These are phyloP conservation scores for Drosophila formosana DNA, from an alignment of 2,888 invertebrate genomes.

Conservation along the genomic window DNA sequence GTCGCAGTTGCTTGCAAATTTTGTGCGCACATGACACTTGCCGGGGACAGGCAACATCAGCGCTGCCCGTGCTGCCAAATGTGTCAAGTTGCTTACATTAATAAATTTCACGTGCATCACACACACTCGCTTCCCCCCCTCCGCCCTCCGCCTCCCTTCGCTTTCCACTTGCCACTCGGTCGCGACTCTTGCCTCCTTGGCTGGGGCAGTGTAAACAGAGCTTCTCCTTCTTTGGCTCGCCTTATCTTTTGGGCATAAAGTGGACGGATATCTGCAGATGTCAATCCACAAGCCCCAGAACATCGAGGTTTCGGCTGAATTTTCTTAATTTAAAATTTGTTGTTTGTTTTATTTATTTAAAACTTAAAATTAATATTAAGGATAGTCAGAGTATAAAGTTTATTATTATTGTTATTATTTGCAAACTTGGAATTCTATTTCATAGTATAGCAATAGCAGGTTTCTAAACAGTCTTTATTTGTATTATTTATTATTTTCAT, in stretches of 20 bases:
- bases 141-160: not conserved
- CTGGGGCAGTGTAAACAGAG: slow-evolving; percentile 2
- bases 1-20: slow-evolving; percentile 72
- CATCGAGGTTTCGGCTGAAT: not conserved
- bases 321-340: not conserved
- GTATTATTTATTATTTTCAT: too few relatives aligned
- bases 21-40: slow-evolving; percentile 78
- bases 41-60: slow-evolving; percentile 74
- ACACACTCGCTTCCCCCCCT: slow-evolving; percentile 4
- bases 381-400: too few relatives aligned
- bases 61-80: slow-evolving; percentile 74
- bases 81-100: slow-evolving; percentile 78
- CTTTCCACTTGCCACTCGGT: not conserved
- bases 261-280: slow-evolving; percentile 1
- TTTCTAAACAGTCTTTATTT: too few relatives aligned
- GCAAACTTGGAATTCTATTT: too few relatives aligned
- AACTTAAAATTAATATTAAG: too few relatives aligned
- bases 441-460: too few relatives aligned
- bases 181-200: not conserved
- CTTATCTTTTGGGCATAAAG: slow-evolving; percentile 4
- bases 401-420: too few relatives aligned
- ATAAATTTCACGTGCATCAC: slow-evolving; percentile 73
- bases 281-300: not conserved
- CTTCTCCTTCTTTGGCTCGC: not conserved
- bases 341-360: not conserved